Conservation (phyloP, 1,140 invertebrate species). For the Drosophila tsacasi region DNA sequence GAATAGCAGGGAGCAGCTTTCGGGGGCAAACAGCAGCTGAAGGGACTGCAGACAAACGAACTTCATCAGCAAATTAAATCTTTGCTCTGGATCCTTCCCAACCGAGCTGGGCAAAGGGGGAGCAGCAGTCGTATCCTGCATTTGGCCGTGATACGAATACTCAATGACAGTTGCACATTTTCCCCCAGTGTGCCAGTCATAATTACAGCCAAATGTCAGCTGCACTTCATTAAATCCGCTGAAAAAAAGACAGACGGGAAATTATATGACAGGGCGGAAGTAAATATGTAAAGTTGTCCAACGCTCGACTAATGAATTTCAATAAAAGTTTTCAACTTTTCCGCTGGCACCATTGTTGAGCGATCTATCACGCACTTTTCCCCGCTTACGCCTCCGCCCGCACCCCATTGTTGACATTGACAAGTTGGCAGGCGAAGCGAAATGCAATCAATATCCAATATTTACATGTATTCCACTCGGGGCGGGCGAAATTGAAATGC, state of each 20-base stretch:
- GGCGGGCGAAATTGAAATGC: conserved; percentile 49
- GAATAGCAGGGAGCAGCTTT: conserved; percentile 10
- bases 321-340: conserved; percentile 43
- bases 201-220: conserved; percentile 60
- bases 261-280: conserved; percentile 38
- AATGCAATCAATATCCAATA: conserved; percentile 78
- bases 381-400: neutral
- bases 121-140: neutral
- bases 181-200: conserved; percentile 50
- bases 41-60: conserved; percentile 36
- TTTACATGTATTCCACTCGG: conserved; percentile 46
- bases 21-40: conserved; percentile 33
- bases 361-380: conserved; percentile 51
- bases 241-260: conserved; percentile 9
- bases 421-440: conserved; percentile 68
- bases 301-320: conserved; percentile 62
- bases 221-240: conserved; percentile 58
- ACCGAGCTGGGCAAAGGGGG: neutral
- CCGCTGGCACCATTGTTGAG: conserved; percentile 47
- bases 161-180: conserved; percentile 50
- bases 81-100: conserved; percentile 25
- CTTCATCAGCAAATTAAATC: conserved; percentile 67
- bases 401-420: conserved; percentile 57
- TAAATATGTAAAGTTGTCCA: conserved; percentile 54
- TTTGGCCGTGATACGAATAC: neutral